Conservation (phyloP, 2,888 invertebrate genomes). For the Marasmarcha lunaedactyla region DNA sequence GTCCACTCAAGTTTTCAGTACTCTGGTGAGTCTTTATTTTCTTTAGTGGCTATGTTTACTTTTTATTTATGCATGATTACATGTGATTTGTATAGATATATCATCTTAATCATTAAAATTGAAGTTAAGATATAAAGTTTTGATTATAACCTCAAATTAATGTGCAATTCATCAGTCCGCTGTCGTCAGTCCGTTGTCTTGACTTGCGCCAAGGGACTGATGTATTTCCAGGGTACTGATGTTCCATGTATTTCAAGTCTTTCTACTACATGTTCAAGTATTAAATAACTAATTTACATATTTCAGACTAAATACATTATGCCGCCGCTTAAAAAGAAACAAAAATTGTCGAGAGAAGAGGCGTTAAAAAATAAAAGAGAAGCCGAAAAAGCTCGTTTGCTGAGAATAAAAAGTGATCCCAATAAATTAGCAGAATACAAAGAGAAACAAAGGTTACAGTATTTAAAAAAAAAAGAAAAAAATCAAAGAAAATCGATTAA, state of each 20-base stretch:
- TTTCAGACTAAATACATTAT: conserved; percentile 16
- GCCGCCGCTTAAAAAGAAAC: conserved; percentile 8
- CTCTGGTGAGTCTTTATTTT: conserved; percentile 17
- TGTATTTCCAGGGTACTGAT: too few species aligned
- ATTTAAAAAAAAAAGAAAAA: conserved; percentile 14
- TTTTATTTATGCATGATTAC: too few species aligned
- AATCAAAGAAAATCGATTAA: not conserved
- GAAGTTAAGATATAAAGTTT: too few species aligned
- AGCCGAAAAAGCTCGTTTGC: conserved; percentile 17
- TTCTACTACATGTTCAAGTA: conserved; percentile 16
- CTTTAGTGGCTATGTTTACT: too few species aligned
- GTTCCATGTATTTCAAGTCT: conserved; percentile 14
- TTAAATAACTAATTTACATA: conserved; percentile 12
- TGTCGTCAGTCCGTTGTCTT: too few species aligned
- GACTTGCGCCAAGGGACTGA: too few species aligned
- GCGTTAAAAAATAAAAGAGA: conserved; percentile 15
- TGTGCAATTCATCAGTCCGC: too few species aligned
- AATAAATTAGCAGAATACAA: conserved; percentile 16
- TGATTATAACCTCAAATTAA: too few species aligned
- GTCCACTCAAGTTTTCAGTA: conserved; percentile 14
- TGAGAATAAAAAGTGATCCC: conserved; percentile 16
- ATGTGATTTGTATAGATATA: too few species aligned
- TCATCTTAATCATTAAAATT: too few species aligned
- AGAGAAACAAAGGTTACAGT: conserved; percentile 12
- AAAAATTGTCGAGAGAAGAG: conserved; percentile 11